These are phyloP conservation scores for Numida meleagris DNA, from an alignment of 2,113 vertebrate species.

Conservation along the genomic window DNA sequence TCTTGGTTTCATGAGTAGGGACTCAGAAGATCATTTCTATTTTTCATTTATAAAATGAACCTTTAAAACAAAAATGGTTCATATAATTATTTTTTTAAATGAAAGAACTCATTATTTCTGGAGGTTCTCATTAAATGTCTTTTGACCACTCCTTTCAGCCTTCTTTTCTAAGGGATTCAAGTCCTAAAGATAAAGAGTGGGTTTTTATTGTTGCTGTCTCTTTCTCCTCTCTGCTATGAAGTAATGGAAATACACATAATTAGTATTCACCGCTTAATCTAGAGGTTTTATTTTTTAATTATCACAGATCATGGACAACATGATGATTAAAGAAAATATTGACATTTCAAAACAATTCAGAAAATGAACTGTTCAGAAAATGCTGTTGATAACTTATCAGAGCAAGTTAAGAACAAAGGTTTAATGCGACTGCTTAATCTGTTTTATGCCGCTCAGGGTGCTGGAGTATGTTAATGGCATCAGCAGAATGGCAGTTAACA, in stretches of 20 bases:
- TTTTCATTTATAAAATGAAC: not conserved
- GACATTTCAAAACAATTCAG: not conserved
- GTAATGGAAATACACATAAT: not conserved
- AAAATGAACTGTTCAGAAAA: not conserved
- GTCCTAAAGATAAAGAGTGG: not conserved
- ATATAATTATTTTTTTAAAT: not conserved
- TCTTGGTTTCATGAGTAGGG: not conserved
- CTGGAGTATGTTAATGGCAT: not conserved
- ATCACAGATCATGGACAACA: not conserved
- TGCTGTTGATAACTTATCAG: not conserved
- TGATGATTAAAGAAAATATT: not conserved
- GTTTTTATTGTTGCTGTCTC: accelerated
- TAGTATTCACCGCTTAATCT: not conserved
- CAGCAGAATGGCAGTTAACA: not conserved
- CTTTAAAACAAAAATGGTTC: not conserved
- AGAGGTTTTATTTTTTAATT: slow-evolving; percentile 15
- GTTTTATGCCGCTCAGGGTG: not conserved
- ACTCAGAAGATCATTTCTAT: not conserved
- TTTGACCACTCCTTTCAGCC: not conserved
- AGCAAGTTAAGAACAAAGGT: not conserved
- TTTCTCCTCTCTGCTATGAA: not conserved
- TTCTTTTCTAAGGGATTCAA: not conserved
- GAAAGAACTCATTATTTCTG: not conserved
- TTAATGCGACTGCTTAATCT: not conserved
- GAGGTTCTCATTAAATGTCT: not conserved